These are phyloP conservation scores for Burhinus bistriatus DNA, from an alignment of 2,113 vertebrate genomes.

Conservation along the genomic window DNA sequence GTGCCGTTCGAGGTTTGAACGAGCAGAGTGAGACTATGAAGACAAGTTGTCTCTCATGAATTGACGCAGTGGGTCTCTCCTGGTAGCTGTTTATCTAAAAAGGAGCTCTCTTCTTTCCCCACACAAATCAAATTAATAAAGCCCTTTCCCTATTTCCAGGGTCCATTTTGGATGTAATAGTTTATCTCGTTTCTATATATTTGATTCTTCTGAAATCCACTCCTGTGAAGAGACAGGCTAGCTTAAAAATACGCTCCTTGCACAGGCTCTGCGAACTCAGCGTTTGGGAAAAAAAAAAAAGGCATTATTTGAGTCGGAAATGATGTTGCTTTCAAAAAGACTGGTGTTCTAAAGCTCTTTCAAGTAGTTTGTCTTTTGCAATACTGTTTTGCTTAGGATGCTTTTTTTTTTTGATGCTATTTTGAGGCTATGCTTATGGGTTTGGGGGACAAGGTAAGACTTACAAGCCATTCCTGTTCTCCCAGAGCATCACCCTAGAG, in stretches of 20 bases:
- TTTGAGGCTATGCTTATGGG: not conserved
- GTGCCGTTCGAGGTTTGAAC: constrained; percentile 30
- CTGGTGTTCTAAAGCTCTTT: not conserved
- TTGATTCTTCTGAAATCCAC: not conserved
- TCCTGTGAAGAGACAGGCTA: not conserved
- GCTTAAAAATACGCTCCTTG: not conserved
- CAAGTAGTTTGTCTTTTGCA: not conserved
- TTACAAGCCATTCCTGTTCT: not conserved
- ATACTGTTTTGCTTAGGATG: not conserved
- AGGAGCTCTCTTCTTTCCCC: constrained; percentile 5
- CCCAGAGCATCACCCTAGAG: not conserved
- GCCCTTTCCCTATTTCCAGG: constrained; percentile 27
- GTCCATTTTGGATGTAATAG: not conserved
- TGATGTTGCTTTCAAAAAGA: not conserved
- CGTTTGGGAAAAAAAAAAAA: not conserved
- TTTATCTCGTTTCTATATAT: not conserved
- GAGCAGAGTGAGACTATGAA: constrained; percentile 30
- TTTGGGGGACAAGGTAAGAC: not conserved
- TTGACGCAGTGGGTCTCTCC: not conserved
- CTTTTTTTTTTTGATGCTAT: not conserved
- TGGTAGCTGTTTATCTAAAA: constrained; percentile 47
- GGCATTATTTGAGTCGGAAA: not conserved
- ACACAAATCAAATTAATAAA: constrained; percentile 12
- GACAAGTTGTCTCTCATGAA: constrained; percentile 47
- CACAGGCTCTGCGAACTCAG: not conserved